phyloP scores from a whole-genome alignment of 2,797 vertebrate species.

The Champsocephalus gunnari region DNA sequence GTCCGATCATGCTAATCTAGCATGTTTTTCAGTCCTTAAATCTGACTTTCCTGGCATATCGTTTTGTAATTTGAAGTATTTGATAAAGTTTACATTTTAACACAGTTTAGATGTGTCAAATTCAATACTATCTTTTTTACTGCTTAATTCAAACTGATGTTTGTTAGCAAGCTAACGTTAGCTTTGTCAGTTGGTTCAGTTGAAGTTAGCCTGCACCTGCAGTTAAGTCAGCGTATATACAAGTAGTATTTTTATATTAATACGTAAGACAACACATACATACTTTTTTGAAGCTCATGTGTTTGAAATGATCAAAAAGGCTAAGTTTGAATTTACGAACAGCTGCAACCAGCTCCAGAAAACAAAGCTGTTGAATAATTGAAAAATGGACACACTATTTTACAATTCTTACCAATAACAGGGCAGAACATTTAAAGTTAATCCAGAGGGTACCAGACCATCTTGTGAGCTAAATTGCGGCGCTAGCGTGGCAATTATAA shows the following conservation, averaged over 20 bases:
- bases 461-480: slow-evolving; percentile 24
- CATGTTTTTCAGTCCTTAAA: not conserved
- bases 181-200: slow-evolving; percentile 1
- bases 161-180: not conserved
- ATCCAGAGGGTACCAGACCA: not conserved
- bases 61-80: slow-evolving; percentile 10
- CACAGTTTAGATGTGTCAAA: not conserved
- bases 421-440: not conserved
- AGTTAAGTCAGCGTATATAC: slow-evolving; percentile 3
- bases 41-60: not conserved
- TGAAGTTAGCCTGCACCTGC: slow-evolving; percentile 3
- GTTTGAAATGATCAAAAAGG: not conserved
- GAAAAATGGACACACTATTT: not conserved
- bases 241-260: not conserved
- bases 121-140: not conserved
- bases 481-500: slow-evolving; percentile 16
- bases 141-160: not conserved
- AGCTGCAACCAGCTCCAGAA: slow-evolving; percentile 3
- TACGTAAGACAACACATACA: not conserved
- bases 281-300: slow-evolving; percentile 3
- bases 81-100: slow-evolving; percentile 10
- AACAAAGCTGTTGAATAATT: not conserved
- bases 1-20: not conserved
- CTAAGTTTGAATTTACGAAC: slow-evolving; percentile 14
- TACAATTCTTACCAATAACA: not conserved